phyloP scores from a whole-genome alignment of 2,888 invertebrate species.

The Nephrotoma guestfalica region DNA sequence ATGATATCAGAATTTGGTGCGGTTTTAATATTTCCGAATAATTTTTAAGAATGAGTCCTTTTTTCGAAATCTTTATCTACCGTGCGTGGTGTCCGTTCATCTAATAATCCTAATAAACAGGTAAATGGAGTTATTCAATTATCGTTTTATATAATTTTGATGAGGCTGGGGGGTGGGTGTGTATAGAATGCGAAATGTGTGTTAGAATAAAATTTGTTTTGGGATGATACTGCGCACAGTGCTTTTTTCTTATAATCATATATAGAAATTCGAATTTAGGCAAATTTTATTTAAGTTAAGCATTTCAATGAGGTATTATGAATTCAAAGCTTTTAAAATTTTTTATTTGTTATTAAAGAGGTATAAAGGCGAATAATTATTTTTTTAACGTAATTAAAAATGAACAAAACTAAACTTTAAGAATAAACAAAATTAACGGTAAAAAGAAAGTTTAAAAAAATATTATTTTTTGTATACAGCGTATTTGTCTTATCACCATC shows the following conservation, averaged over 20 bases:
- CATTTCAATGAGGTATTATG: not conserved
- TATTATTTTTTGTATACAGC: not conserved
- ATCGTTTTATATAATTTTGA: not conserved
- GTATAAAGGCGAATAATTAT: not conserved
- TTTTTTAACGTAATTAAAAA: not conserved
- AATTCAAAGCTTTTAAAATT: not conserved
- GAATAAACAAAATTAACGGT: not conserved
- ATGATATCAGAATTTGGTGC: not conserved
- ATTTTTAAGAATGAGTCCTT: not conserved
- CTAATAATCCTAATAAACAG: not conserved
- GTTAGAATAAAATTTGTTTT: not conserved
- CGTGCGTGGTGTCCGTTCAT: not conserved
- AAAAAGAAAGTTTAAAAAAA: not conserved
- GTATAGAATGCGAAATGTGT: not conserved
- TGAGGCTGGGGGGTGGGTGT: not conserved
- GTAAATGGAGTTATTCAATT: not conserved
- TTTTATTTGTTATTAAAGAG: not conserved
- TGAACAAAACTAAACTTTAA: not conserved
- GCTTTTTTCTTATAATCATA: not conserved
- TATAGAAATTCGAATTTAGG: not conserved
- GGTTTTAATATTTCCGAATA: not conserved
- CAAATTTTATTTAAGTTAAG: not conserved
- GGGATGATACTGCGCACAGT: not conserved
- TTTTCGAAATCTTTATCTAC: not conserved
- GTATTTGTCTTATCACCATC: not conserved